Base-by-base conservation (phyloP, 2,113 vertebrate genomes). In the Limnothrissa miodon region DNA sequence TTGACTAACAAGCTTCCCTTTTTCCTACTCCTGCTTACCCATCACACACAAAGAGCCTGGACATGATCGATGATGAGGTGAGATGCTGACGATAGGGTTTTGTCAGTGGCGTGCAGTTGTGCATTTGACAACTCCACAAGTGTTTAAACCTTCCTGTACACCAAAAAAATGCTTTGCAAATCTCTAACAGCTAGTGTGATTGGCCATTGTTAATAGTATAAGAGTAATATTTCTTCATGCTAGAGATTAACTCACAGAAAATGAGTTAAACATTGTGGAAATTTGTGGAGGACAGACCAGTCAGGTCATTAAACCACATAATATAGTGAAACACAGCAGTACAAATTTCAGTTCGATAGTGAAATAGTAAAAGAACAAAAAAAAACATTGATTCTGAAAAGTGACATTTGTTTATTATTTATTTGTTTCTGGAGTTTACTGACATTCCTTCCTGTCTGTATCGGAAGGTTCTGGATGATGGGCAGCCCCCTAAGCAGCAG, bases 61-160 rank as follows among this genome's bases (percentile, higher is more conserved):
- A 99, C 93, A 98, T 98, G 96, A 97, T 98, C 93, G 97, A 99
- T 90, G 97, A 99, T 85, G 97, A 99, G 98, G 98, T 99, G 95
- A 99, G 98, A 94, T 83, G 80, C 88, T 88, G 33, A 59, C 19
- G 42, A 11, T 4, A 66, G 25, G 42, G 42, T 6, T 42, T 42
- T 2, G 42, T 42, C 6, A 6, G 42, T 42, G 42, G 42, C 6
- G 42, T 42, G 6, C 48, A 23, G 36, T 13, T 25, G 19, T 74
- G 87, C 83, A 8, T 90, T 56, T 66, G 46, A 17, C 46, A 15
- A 6, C 42, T 42, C 42, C 42, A 42, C 6, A 6, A 42, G 42
- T 42, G 42, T 42, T 42, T 42, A 42, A n/a, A n/a, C n/a, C n/a
- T 42, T 42, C 42, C 42, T 42, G 2, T 42, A 42, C 42, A 42